phyloP scores from a whole-genome alignment of 64 coral and sea anemone genomes.

The Porites australiensis region DNA sequence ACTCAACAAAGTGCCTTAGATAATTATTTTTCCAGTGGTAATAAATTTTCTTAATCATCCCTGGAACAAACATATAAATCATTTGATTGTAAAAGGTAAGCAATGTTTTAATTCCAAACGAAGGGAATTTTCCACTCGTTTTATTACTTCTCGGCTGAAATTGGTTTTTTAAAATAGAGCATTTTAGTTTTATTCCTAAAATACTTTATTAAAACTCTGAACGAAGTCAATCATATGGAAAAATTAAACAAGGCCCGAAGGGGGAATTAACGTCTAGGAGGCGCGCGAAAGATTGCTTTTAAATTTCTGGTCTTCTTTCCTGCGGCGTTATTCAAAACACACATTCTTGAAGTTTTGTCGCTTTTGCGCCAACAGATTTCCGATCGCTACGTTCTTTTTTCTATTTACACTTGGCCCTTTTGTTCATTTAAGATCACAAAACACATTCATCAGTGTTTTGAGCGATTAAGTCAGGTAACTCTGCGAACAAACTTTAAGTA shows the following conservation, averaged over 20 bases:
- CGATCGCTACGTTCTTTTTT: conserved; percentile 19
- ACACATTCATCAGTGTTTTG: conserved; percentile 3
- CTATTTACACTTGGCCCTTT: conserved; percentile 42
- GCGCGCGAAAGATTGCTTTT: conserved; percentile 6
- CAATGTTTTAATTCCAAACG: conserved; percentile 2
- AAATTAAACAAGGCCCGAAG: neutral
- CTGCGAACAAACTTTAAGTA: conserved; percentile 24
- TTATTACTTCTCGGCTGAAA: conserved; percentile 28
- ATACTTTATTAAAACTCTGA: neutral
- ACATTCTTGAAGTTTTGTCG: conserved; percentile 48
- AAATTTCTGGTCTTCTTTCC: neutral
- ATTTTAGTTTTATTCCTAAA: neutral
- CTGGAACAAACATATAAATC: conserved; percentile 31
- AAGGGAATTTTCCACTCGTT: neutral
- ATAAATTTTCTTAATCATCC: conserved; percentile 48
- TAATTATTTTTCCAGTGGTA: conserved; percentile 47
- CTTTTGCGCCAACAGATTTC: conserved; percentile 33
- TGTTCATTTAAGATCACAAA: conserved; percentile 21
- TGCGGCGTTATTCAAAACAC: neutral
- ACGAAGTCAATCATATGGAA: conserved; percentile 11
- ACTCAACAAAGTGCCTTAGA: conserved; percentile 17
- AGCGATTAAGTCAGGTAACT: neutral
- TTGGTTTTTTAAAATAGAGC: conserved; percentile 7
- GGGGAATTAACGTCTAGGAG: neutral
- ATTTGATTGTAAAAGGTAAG: conserved; percentile 35